phyloP scores from a whole-genome alignment of 2,888 invertebrate species.

The Bhutanitis thaidina region DNA sequence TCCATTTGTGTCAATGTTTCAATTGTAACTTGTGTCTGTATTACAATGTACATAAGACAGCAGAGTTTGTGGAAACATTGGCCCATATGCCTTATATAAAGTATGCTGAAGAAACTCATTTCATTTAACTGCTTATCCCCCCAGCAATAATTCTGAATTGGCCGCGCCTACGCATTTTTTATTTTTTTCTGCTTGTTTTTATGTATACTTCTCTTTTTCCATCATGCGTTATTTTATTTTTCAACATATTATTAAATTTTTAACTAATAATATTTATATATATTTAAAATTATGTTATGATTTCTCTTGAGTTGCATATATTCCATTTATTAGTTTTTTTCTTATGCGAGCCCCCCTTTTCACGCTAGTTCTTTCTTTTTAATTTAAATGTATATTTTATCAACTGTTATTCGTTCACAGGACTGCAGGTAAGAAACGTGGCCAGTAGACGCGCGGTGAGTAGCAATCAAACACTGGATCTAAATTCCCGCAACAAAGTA shows the following conservation, averaged over 20 bases:
- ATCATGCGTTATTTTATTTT: too few relatives aligned
- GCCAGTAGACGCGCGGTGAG: slow-evolving; percentile 36
- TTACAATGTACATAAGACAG: too few relatives aligned
- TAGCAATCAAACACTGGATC: slow-evolving; percentile 23
- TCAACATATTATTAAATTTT: too few relatives aligned
- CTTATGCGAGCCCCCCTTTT: slow-evolving; percentile 1
- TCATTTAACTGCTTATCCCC: too few relatives aligned
- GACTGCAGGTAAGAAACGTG: slow-evolving; percentile 34
- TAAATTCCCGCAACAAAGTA: background rate
- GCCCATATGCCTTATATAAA: too few relatives aligned
- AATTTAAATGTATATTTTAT: background rate
- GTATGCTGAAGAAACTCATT: too few relatives aligned
- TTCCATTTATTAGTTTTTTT: background rate
- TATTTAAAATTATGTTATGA: too few relatives aligned
- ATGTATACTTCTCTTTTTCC: background rate
- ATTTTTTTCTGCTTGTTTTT: slow-evolving; percentile 7
- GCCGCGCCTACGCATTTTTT: slow-evolving; percentile 8
- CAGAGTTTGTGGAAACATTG: too few relatives aligned
- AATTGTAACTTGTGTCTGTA: too few relatives aligned
- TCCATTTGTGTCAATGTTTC: too few relatives aligned
- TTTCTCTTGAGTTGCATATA: slow-evolving; percentile 11
- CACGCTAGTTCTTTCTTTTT: too few relatives aligned
- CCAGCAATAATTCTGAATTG: background rate
- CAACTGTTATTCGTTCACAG: slow-evolving; percentile 26
- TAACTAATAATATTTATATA: too few relatives aligned